These are phyloP conservation scores for Cephus runcator DNA, from an alignment of 2,888 invertebrate genomes.

Conservation along the genomic window DNA sequence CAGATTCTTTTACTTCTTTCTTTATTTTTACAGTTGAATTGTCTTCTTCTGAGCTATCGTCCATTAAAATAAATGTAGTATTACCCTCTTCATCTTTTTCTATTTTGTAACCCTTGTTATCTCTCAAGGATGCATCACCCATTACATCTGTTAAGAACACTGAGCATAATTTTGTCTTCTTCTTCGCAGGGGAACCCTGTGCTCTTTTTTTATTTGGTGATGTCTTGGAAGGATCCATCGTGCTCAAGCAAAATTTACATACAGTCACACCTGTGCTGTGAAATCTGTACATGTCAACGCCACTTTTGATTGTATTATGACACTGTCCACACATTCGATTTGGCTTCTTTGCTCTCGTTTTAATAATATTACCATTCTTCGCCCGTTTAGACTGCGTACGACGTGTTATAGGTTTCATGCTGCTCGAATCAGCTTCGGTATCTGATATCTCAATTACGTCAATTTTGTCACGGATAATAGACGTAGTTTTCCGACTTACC, in stretches of 20 bases:
- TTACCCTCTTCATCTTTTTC: constrained; percentile 42
- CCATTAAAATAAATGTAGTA: constrained; percentile 34
- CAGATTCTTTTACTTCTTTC: constrained; percentile 15
- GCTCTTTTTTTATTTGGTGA: constrained; percentile 21
- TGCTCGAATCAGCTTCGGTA: background rate
- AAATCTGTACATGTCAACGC: constrained; percentile 46
- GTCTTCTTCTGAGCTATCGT: constrained; percentile 34
- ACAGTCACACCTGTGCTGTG: constrained; percentile 48
- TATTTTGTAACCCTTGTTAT: constrained; percentile 30
- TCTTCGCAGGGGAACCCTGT: constrained; percentile 10
- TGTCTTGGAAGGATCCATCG: constrained; percentile 35
- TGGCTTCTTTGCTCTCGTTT: background rate
- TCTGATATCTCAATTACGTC: background rate
- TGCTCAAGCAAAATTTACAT: constrained; percentile 54
- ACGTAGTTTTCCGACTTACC: constrained; percentile 50
- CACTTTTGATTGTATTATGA: constrained; percentile 29
- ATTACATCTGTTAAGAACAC: constrained; percentile 55
- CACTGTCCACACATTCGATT: constrained; percentile 45
- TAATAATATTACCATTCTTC: background rate
- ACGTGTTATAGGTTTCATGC: background rate
- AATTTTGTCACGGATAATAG: background rate
- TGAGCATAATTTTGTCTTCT: constrained; percentile 47
- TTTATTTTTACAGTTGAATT: constrained; percentile 11
- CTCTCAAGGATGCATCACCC: constrained; percentile 15
- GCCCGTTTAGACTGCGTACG: background rate